phyloP scores from a whole-genome alignment of 2,888 invertebrate genomes.

The Drosophila monieri region DNA sequence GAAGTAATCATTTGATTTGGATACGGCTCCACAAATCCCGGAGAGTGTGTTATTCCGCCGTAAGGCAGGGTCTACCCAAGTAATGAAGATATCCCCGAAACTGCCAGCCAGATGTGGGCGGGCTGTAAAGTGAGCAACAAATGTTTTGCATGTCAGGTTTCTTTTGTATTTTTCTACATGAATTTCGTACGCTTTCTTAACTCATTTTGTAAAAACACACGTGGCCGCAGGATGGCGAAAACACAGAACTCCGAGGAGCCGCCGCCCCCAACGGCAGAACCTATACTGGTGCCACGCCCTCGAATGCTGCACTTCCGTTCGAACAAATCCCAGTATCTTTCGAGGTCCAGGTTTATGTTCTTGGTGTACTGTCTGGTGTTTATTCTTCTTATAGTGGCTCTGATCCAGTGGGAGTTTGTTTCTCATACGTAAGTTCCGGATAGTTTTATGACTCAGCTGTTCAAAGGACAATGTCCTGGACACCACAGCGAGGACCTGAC shows the following conservation, averaged over 20 bases:
- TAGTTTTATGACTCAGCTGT: neutral
- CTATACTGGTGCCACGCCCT: too few relatives aligned
- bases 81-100: slow-evolving; percentile 48
- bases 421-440: neutral
- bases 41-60: slow-evolving; percentile 13
- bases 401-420: slow-evolving; percentile 10
- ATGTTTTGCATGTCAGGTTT: slow-evolving; percentile 38
- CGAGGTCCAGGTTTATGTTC: slow-evolving; percentile 13
- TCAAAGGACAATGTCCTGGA: neutral
- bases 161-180: slow-evolving; percentile 16
- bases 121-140: slow-evolving; percentile 55
- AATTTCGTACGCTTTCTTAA: slow-evolving; percentile 7
- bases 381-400: slow-evolving; percentile 2
- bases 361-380: slow-evolving; percentile 5
- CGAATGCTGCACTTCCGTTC: neutral
- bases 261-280: neutral
- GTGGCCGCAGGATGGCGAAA: slow-evolving; percentile 11
- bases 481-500: neutral
- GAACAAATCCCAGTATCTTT: neutral
- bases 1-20: slow-evolving; percentile 67
- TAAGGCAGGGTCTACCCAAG: slow-evolving; percentile 37
- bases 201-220: slow-evolving; percentile 25
- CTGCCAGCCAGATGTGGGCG: slow-evolving; percentile 41
- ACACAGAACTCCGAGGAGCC: neutral
- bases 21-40: slow-evolving; percentile 29